Conservation (phyloP, 2,797 vertebrate species). For the Fratercula arctica region DNA sequence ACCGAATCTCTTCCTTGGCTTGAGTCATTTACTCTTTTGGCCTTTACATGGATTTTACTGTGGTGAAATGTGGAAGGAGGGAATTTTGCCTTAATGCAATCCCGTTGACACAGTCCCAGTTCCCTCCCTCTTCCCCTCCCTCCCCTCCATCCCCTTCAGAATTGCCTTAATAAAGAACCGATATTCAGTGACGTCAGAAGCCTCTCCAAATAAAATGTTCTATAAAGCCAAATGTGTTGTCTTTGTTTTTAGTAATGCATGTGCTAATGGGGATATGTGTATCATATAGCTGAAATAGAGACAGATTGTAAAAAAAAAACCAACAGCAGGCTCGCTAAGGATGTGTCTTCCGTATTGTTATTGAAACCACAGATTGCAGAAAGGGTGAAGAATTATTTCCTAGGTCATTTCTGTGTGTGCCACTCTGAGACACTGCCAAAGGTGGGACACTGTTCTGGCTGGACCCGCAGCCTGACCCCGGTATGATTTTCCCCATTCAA, state of each 20-base stretch:
- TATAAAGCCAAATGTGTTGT: conserved; percentile 12
- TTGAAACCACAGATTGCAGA: not conserved
- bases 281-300: not conserved
- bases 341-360: not conserved
- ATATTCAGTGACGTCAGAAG: not conserved
- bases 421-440: not conserved
- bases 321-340: not conserved
- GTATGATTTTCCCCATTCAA: not conserved
- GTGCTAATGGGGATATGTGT: not conserved
- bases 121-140: not conserved
- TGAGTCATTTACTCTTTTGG: conserved; percentile 14
- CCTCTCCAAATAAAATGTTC: conserved; percentile 70
- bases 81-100: conserved; percentile 63
- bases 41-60: not conserved
- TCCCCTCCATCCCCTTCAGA: not conserved
- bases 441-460: not conserved
- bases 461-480: not conserved
- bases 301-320: not conserved
- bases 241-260: not conserved
- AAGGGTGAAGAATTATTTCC: not conserved
- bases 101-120: not conserved
- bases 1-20: conserved; percentile 59
- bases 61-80: conserved; percentile 44
- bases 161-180: conserved; percentile 67
- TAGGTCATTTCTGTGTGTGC: not conserved